Evolutionary conservation across 2,113 vertebrate genomes (phyloP).

Genomic region (Ondatra zibethicus): DNA sequence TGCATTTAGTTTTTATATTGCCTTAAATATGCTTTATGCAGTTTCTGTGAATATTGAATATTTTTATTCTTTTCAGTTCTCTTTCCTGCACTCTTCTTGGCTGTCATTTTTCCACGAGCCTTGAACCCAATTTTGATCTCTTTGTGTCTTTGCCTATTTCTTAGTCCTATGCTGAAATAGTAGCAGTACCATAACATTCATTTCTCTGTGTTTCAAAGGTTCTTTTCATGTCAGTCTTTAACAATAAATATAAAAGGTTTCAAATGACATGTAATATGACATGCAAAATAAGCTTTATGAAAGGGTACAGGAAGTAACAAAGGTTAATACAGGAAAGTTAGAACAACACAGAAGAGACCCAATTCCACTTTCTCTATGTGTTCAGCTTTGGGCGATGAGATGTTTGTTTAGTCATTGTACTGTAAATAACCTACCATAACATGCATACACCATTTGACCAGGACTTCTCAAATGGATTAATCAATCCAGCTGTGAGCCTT

Average conservation of each 20-base stretch:
- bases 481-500: constrained; percentile 51
- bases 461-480: constrained; percentile 57
- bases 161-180: background rate
- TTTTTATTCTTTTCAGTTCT: background rate
- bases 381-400: constrained; percentile 45
- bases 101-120: background rate
- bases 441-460: constrained; percentile 40
- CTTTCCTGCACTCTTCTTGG: background rate
- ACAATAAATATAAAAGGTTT: background rate
- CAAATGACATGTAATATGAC: background rate
- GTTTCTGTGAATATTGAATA: background rate
- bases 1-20: background rate
- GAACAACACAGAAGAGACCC: constrained; percentile 56
- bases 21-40: background rate
- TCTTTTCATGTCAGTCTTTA: background rate
- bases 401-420: constrained; percentile 14
- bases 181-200: background rate
- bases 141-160: background rate
- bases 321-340: constrained; percentile 59
- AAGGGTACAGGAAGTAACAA: constrained; percentile 12
- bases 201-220: background rate
- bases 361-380: constrained; percentile 60
- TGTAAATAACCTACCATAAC: constrained; percentile 58
- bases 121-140: background rate
- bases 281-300: constrained; percentile 32